Conservation (phyloP, 2,113 vertebrate species). For the Scomber japonicus region DNA sequence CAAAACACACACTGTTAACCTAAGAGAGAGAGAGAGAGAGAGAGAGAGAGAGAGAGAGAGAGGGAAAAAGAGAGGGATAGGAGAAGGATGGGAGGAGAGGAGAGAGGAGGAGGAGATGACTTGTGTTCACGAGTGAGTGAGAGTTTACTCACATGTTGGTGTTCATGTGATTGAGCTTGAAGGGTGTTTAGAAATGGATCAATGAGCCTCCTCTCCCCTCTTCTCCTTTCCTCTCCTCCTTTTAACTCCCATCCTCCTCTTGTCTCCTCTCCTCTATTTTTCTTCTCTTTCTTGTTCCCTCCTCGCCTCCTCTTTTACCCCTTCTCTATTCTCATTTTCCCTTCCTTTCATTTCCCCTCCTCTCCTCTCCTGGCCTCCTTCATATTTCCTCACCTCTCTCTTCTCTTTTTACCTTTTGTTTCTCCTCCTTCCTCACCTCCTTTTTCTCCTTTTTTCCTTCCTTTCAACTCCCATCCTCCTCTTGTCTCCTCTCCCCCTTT, state of each 20-base stretch:
- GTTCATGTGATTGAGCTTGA: conserved; percentile 45
- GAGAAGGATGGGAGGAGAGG: too few species aligned
- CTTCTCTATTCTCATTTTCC: background rate
- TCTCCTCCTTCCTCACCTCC: background rate
- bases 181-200: conserved; percentile 15
- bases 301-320: too few species aligned
- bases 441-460: too few species aligned
- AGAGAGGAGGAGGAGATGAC: background rate
- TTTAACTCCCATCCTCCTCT: background rate
- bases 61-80: too few species aligned
- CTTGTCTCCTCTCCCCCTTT: too few species aligned
- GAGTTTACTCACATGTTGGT: conserved; percentile 39
- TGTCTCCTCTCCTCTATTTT: background rate
- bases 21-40: background rate
- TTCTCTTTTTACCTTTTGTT: background rate
- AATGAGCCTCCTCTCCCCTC: background rate
- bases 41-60: background rate
- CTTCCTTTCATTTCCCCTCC: background rate
- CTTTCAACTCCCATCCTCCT: too few species aligned
- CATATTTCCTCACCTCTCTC: background rate
- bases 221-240: too few species aligned
- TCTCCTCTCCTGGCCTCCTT: background rate
- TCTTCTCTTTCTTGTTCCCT: too few species aligned
- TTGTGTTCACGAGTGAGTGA: background rate
- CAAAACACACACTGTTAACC: conserved; percentile 55